phyloP scores from a whole-genome alignment of 2,888 invertebrate genomes.

The Theretra japonica region DNA sequence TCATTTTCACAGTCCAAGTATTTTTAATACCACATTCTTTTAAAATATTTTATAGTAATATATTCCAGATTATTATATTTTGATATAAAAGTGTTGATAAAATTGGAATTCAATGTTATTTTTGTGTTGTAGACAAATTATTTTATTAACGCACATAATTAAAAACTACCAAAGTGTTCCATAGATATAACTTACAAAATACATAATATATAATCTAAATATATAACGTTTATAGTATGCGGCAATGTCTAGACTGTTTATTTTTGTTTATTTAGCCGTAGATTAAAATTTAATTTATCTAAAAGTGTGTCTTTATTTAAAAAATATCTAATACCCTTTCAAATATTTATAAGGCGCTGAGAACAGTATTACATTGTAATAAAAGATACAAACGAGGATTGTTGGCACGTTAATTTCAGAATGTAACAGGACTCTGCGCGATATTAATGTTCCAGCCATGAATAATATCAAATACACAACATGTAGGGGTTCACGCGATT shows the following conservation, averaged over 20 bases:
- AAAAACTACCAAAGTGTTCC: too few species aligned
- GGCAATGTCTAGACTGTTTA: conserved; percentile 1
- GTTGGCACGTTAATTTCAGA: conserved; percentile 61
- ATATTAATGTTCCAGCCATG: conserved; percentile 72
- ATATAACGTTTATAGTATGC: background rate
- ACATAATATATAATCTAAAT: too few species aligned
- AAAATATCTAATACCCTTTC: background rate
- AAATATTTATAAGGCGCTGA: background rate
- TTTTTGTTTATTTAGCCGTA: background rate
- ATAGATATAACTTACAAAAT: background rate
- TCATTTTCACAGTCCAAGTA: background rate
- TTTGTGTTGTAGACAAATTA: too few species aligned
- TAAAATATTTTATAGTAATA: too few species aligned
- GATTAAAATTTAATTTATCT: background rate
- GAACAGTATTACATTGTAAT: background rate
- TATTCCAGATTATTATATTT: too few species aligned
- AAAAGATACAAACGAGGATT: conserved; percentile 31
- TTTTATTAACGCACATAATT: too few species aligned
- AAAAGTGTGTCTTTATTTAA: background rate
- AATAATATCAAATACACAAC: conserved; percentile 55
- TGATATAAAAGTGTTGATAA: too few species aligned
- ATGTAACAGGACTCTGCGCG: conserved; percentile 65
- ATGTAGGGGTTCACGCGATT: conserved; percentile 68
- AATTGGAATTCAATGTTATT: too few species aligned
- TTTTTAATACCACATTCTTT: background rate